These are phyloP conservation scores for Erynnis tages DNA, from an alignment of 2,888 invertebrate genomes.

Conservation along the genomic window DNA sequence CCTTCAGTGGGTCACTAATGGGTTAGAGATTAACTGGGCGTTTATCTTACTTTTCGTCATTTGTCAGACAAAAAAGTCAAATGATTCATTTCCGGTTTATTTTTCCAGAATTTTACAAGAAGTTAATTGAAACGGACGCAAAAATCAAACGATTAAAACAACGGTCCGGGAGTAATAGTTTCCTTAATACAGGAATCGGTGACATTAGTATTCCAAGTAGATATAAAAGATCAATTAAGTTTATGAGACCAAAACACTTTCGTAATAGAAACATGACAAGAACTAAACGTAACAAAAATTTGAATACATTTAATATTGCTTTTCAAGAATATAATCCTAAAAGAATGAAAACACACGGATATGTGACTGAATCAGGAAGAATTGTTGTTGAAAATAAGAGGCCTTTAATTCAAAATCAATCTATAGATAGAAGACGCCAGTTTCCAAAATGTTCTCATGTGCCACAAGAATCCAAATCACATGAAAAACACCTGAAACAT, in stretches of 20 bases:
- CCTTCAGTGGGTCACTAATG: too few species aligned
- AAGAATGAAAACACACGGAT: conserved; percentile 30
- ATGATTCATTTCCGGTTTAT: too few species aligned
- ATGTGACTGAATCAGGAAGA: conserved; percentile 39
- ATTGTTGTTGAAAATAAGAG: conserved; percentile 53
- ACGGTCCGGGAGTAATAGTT: conserved; percentile 26
- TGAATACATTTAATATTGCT: conserved; percentile 7
- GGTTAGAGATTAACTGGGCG: too few species aligned
- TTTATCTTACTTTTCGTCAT: too few species aligned
- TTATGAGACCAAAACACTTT: neutral
- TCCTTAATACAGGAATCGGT: conserved; percentile 20
- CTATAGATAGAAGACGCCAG: conserved; percentile 35
- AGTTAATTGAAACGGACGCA: conserved; percentile 59
- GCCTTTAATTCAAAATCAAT: conserved; percentile 47
- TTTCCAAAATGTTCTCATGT: conserved; percentile 56
- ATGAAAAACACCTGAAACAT: conserved; percentile 56
- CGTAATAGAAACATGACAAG: neutral
- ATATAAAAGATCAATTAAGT: conserved; percentile 46
- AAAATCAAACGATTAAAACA: conserved; percentile 58
- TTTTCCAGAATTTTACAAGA: conserved; percentile 61
- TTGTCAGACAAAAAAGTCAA: too few species aligned
- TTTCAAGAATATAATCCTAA: conserved; percentile 4
- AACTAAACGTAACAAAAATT: conserved; percentile 18
- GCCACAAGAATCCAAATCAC: conserved; percentile 47
- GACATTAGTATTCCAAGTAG: conserved; percentile 37